Conservation (phyloP, 2,888 invertebrate genomes). For the Aleiodes leptofemur region DNA sequence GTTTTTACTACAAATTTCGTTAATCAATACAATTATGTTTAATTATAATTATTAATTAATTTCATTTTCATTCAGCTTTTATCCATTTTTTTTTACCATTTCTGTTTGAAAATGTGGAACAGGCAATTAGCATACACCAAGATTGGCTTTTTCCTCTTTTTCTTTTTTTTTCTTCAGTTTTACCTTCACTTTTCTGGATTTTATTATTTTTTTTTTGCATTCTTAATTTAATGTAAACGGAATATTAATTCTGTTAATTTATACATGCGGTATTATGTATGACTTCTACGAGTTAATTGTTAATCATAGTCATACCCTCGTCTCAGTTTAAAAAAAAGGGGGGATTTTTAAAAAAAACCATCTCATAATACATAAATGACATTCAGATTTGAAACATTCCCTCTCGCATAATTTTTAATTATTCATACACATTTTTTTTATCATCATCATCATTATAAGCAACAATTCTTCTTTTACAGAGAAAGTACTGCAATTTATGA, state of each 20-base stretch:
- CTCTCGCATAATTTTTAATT: constrained; percentile 5
- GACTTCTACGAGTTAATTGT: constrained; percentile 23
- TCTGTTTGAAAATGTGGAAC: constrained; percentile 12
- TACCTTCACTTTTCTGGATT: background rate
- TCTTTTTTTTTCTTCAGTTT: too few relatives aligned
- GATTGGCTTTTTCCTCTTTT: background rate
- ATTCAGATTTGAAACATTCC: constrained; percentile 11
- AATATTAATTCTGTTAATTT: constrained; percentile 23
- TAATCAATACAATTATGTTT: constrained; percentile 54
- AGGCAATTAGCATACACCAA: constrained; percentile 21
- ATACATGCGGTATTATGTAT: constrained; percentile 22
- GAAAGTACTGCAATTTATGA: background rate
- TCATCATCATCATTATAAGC: too few relatives aligned
- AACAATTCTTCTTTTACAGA: constrained; percentile 15
- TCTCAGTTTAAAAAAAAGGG: background rate
- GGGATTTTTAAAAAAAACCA: background rate
- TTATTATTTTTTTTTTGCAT: background rate
- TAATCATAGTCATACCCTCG: constrained; percentile 13
- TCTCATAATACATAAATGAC: background rate
- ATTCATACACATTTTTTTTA: too few relatives aligned
- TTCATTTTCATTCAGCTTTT: constrained; percentile 47
- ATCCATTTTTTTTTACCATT: constrained; percentile 26
- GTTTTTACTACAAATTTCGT: constrained; percentile 55
- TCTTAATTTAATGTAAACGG: background rate
- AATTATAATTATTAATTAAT: constrained; percentile 43